These are phyloP conservation scores for Acanthiza pusilla DNA, from an alignment of 2,797 vertebrate species.

Conservation along the genomic window DNA sequence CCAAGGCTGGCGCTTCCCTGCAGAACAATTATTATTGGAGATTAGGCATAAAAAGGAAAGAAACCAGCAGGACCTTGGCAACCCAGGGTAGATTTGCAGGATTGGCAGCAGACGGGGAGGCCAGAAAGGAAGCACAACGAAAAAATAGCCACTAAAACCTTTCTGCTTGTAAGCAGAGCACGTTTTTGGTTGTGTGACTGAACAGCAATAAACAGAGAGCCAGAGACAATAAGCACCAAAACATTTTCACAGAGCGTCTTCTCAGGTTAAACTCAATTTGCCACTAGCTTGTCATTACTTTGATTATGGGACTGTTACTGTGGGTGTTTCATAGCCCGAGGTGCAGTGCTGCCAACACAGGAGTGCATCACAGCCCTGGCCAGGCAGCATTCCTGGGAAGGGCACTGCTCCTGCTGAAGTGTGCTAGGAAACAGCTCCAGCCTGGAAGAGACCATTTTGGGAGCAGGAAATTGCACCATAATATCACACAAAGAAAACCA, in stretches of 20 bases:
- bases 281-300: neutral
- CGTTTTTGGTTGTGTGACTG: neutral
- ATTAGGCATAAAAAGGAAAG: neutral
- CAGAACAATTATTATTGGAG: neutral
- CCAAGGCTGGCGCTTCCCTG: neutral
- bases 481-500: neutral
- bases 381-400: neutral
- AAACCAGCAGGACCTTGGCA: neutral
- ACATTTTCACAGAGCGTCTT: neutral
- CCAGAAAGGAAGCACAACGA: neutral
- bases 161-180: neutral
- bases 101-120: neutral
- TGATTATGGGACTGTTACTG: neutral
- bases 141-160: neutral
- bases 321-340: neutral
- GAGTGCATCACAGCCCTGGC: neutral
- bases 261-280: neutral
- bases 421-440: neutral
- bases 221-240: neutral
- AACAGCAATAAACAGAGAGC: neutral
- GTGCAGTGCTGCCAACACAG: fast-evolving
- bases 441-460: neutral
- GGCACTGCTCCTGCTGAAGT: neutral
- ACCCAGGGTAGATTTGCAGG: neutral
- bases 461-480: neutral